Evolutionary conservation across 2,888 invertebrate genomes (phyloP).

Genomic region (Drosophila macrospina): DNA sequence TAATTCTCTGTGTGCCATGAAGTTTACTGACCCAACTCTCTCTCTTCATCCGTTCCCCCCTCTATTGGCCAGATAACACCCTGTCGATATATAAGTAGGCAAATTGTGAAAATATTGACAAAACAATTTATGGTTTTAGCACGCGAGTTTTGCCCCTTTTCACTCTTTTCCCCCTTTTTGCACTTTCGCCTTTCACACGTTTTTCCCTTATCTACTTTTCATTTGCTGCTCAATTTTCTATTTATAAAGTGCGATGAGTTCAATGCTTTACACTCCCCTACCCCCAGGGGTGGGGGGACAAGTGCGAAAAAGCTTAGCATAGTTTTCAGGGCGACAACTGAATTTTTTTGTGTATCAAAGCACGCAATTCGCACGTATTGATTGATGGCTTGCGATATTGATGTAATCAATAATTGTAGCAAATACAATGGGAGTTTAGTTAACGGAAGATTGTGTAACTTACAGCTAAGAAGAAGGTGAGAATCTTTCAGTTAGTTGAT

Average conservation of each 20-base stretch:
- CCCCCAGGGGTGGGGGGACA: not conserved
- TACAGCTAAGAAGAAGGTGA: not conserved
- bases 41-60: not conserved
- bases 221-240: constrained; percentile 29
- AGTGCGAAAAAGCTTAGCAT: constrained; percentile 55
- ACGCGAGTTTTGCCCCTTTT: constrained; percentile 46
- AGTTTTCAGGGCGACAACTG: constrained; percentile 38
- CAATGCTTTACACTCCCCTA: too few relatives aligned
- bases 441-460: not conserved
- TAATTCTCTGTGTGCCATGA: constrained; percentile 21
- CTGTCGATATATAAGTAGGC: constrained; percentile 58
- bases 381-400: constrained; percentile 30
- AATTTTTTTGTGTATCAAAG: constrained; percentile 26
- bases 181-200: not conserved
- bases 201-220: constrained; percentile 24
- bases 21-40: constrained; percentile 57
- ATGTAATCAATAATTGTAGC: constrained; percentile 8
- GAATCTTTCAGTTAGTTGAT: not conserved
- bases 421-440: not conserved
- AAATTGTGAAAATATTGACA: constrained; percentile 79
- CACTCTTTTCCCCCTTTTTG: not conserved
- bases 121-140: constrained; percentile 72
- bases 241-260: constrained; percentile 39
- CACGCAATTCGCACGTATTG: constrained; percentile 46
- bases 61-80: constrained; percentile 42